Evolutionary conservation across 2,113 vertebrate genomes (phyloP).

Genomic region (Himantopus leucocephalus): DNA sequence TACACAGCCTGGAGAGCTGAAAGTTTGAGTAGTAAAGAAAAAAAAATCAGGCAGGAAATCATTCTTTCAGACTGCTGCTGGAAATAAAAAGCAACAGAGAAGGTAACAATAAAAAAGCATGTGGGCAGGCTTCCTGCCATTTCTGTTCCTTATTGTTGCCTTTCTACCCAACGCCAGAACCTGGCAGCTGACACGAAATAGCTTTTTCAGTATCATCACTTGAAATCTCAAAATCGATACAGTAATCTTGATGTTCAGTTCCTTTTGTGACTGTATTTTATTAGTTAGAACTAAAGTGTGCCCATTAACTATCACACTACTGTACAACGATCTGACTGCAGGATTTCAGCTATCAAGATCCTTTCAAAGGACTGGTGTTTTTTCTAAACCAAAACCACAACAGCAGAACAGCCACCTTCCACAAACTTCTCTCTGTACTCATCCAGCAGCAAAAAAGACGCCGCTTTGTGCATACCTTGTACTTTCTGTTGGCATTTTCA

Average conservation of each 20-base stretch:
- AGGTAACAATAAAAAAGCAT: background rate
- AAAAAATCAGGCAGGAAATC: background rate
- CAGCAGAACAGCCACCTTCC: background rate
- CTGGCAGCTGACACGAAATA: background rate
- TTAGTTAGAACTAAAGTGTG: background rate
- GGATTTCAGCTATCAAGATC: background rate
- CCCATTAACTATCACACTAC: background rate
- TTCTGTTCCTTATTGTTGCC: background rate
- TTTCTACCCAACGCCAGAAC: background rate
- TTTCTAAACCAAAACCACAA: background rate
- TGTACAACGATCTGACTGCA: background rate
- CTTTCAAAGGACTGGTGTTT: background rate
- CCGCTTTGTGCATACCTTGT: background rate
- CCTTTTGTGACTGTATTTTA: background rate
- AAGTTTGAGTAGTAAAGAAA: background rate
- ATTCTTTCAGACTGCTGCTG: background rate
- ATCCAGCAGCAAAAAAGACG: background rate
- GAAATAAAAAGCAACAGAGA: background rate
- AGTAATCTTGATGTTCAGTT: background rate
- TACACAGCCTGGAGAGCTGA: background rate
- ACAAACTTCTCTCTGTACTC: background rate
- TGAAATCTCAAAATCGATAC: background rate
- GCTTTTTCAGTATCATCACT: background rate
- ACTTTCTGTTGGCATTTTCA: background rate
- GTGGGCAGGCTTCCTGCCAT: background rate